These are phyloP conservation scores for Amphimallon solstitiale DNA, from an alignment of 2,888 invertebrate species.

Conservation along the genomic window DNA sequence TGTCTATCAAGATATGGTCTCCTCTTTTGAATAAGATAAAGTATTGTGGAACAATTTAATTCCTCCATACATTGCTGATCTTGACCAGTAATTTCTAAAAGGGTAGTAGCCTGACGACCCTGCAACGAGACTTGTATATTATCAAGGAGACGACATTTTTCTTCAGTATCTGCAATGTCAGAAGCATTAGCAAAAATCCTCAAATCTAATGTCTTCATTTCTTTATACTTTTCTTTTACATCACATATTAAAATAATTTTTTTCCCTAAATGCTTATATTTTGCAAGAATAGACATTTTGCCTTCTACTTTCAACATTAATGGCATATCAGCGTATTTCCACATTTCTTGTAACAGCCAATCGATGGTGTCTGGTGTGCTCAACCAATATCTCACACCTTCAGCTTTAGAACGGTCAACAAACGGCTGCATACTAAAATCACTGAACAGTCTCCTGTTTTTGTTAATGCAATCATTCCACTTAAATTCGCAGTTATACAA, in stretches of 20 bases:
- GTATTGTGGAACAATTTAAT: background rate
- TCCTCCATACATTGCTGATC: background rate
- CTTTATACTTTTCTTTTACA: background rate
- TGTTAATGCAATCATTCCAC: no score
- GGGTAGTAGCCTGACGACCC: background rate
- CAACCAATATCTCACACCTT: no score
- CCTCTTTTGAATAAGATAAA: background rate
- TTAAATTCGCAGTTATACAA: no score
- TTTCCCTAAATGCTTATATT: slow-evolving; percentile 3
- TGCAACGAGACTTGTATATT: background rate
- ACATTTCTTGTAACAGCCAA: background rate
- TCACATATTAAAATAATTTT: slow-evolving; percentile 9
- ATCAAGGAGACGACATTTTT: background rate
- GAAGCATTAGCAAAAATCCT: no score
- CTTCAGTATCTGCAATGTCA: no score
- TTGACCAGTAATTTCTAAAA: background rate
- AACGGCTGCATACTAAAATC: no score
- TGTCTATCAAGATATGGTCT: background rate
- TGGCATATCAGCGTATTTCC: slow-evolving; percentile 5
- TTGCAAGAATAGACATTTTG: background rate
- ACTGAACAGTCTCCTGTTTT: no score
- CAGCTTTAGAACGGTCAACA: no score
- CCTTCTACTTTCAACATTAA: background rate
- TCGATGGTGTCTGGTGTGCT: background rate
- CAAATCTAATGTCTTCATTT: background rate